Percentiles rank a stretch among this genome's conserved stretches.
These are phyloP conservation scores for Nothobranchius furzeri DNA, from an alignment of 2,113 vertebrate genomes.

Conservation along the genomic window DNA sequence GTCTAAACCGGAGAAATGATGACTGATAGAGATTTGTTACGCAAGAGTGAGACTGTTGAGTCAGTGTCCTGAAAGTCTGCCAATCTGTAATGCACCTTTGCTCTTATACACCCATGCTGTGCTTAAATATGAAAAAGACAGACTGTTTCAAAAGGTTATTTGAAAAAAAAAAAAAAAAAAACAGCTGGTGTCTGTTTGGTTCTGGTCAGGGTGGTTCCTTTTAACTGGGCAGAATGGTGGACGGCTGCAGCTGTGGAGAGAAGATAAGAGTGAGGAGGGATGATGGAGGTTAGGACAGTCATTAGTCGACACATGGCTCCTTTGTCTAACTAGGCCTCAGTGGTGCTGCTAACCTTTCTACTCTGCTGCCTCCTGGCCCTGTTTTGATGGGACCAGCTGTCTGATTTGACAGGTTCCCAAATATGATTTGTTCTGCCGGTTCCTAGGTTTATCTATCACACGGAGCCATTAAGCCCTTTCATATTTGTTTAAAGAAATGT, in stretches of 20 bases:
- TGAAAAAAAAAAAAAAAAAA: background rate
- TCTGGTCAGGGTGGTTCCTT: slow-evolving; percentile 39
- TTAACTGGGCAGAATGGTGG: slow-evolving; percentile 41
- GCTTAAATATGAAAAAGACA: slow-evolving; percentile 20
- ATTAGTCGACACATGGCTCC: slow-evolving; percentile 48
- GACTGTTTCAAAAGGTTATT: slow-evolving; percentile 9
- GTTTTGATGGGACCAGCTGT: slow-evolving; percentile 28
- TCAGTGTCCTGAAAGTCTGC: background rate
- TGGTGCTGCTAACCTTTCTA: slow-evolving; percentile 31
- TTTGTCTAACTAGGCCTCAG: slow-evolving; percentile 48
- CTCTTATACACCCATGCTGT: background rate
- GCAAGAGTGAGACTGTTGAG: background rate
- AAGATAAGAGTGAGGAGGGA: slow-evolving; percentile 55
- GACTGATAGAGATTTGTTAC: background rate
- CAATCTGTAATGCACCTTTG: slow-evolving; percentile 15
- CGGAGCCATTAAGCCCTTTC: background rate
- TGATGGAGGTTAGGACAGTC: slow-evolving; percentile 22
- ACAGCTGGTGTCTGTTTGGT: background rate
- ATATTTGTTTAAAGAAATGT: slow-evolving; percentile 4
- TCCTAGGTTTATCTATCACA: background rate
- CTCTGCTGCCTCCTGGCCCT: slow-evolving; percentile 3
- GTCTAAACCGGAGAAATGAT: background rate
- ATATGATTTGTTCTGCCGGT: slow-evolving; percentile 7
- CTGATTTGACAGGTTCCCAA: slow-evolving; percentile 18
- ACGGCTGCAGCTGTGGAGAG: slow-evolving; percentile 53